These are phyloP conservation scores for Heterotis niloticus DNA, from an alignment of 2,113 vertebrate species.

Conservation along the genomic window DNA sequence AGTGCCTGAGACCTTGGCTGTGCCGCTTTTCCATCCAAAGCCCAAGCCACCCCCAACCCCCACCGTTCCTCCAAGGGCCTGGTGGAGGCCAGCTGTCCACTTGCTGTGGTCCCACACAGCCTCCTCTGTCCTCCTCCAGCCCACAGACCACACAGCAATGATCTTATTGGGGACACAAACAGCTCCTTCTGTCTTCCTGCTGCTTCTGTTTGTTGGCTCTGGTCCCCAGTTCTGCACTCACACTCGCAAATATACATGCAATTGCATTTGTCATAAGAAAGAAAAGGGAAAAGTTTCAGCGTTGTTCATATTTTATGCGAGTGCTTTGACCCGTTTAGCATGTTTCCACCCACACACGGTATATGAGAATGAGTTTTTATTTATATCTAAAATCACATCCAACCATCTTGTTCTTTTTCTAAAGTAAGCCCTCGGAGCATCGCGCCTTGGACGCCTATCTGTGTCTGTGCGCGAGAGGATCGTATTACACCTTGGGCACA, in stretches of 20 bases:
- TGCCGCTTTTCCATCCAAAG: conserved; percentile 55
- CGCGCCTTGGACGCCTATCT: background rate
- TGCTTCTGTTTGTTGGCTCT: background rate
- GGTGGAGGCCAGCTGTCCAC: conserved; percentile 37
- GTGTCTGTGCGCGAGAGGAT: conserved; percentile 25
- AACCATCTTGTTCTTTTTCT: background rate
- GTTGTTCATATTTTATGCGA: conserved; percentile 23
- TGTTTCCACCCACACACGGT: conserved; percentile 27
- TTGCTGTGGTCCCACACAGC: conserved; percentile 2
- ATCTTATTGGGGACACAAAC: conserved; percentile 67
- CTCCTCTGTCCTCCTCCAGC: conserved; percentile 25
- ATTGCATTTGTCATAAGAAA: conserved; percentile 26
- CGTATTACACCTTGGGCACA: conserved; percentile 44
- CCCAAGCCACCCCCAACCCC: conserved; percentile 12
- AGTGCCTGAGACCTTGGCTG: conserved; percentile 42
- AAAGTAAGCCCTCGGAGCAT: background rate
- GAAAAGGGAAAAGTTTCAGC: too few species aligned
- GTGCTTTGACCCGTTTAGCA: conserved; percentile 31
- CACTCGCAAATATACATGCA: background rate
- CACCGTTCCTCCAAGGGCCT: conserved; percentile 34
- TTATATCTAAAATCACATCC: background rate
- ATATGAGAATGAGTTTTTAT: conserved; percentile 22
- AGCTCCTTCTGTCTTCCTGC: conserved; percentile 30
- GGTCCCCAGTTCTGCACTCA: conserved; percentile 5
- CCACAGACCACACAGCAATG: conserved; percentile 55